phyloP scores from a whole-genome alignment of 2,888 invertebrate genomes.

The Cecidostiba fungosa region DNA sequence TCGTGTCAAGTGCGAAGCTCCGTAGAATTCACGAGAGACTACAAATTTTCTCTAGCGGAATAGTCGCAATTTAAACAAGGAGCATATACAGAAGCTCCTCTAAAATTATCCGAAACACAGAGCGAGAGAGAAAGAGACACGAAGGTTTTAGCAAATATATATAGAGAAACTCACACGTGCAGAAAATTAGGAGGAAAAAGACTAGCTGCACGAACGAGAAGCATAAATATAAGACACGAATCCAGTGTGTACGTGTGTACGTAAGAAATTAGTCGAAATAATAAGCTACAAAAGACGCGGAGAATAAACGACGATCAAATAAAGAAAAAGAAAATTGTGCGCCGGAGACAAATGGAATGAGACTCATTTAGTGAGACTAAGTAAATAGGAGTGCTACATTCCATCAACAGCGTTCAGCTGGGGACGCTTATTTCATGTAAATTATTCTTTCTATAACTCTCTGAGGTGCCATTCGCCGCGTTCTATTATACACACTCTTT shows the following conservation, averaged over 20 bases:
- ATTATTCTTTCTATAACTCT: conserved; percentile 9
- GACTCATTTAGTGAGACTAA: conserved; percentile 1
- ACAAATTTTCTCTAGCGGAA: not conserved
- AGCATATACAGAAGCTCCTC: not conserved
- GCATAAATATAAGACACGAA: not conserved
- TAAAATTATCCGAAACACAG: conserved; percentile 7
- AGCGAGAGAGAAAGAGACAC: not conserved
- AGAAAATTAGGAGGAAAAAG: conserved; percentile 17
- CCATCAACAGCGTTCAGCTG: conserved; percentile 3
- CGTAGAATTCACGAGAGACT: not conserved
- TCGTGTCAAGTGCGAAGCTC: not conserved
- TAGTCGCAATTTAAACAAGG: not conserved
- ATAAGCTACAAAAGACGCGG: not conserved
- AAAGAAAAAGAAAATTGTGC: not conserved
- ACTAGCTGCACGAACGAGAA: not conserved
- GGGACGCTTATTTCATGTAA: not conserved
- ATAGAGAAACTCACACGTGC: conserved; percentile 10
- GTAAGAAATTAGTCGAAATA: not conserved
- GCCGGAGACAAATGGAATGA: not conserved
- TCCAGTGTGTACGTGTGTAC: not conserved
- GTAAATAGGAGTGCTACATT: not conserved
- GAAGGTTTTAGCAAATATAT: not conserved
- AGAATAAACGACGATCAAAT: not conserved
- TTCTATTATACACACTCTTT: not conserved
- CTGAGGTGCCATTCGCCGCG: not conserved